Conservation (phyloP, 2,888 invertebrate genomes). For the Tetramorium bicarinatum region DNA sequence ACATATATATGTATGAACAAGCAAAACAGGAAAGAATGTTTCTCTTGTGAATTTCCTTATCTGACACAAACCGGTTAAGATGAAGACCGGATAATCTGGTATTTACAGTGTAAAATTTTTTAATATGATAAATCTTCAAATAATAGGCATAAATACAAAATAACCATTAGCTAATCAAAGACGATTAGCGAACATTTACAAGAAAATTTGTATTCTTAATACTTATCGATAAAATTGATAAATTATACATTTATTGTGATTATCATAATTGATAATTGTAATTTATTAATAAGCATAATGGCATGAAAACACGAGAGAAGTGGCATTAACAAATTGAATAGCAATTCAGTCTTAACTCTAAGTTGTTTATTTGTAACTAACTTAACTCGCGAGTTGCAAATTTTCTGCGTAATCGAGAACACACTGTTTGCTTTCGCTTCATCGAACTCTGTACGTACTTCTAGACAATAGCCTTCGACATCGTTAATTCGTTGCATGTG, state of each 20-base stretch:
- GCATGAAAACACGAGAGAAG: background rate
- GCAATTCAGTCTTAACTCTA: background rate
- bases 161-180: background rate
- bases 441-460: background rate
- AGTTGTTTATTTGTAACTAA: background rate
- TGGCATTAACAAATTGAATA: background rate
- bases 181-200: background rate
- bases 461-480: background rate
- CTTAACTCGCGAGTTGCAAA: background rate
- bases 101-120: background rate
- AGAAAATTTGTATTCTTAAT: background rate
- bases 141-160: background rate
- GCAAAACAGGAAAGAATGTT: background rate
- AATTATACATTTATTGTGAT: constrained; percentile 2
- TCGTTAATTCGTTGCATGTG: background rate
- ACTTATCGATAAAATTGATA: background rate
- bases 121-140: background rate
- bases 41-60: background rate
- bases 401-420: background rate
- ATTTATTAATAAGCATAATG: background rate
- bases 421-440: background rate
- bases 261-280: background rate
- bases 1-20: background rate
- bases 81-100: background rate
- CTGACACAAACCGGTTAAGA: background rate